A percentile compares a stretch with the other conserved stretches of the same genome.
Conservation (phyloP, 2,888 invertebrate genomes). For the Sphinx pinastri region DNA sequence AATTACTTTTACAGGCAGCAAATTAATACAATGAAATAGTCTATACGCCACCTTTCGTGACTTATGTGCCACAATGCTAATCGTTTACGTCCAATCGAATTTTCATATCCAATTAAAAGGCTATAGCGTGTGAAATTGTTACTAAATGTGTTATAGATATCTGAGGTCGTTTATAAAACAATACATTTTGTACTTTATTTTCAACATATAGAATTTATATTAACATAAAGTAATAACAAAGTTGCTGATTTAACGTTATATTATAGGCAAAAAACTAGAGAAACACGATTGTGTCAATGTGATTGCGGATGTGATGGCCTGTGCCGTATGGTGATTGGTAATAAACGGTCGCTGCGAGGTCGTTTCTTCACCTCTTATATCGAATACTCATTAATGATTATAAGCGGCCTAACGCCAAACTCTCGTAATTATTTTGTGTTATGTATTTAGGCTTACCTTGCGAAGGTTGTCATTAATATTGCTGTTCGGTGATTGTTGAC, state of each 20-base stretch:
- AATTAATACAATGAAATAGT: slow-evolving; percentile 23
- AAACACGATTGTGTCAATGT: slow-evolving; percentile 55
- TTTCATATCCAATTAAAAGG: slow-evolving; percentile 30
- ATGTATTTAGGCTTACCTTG: background rate
- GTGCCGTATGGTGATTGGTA: slow-evolving; percentile 59
- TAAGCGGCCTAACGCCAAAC: background rate
- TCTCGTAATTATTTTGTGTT: background rate
- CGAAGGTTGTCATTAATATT: no score
- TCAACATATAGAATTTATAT: background rate
- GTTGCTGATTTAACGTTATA: slow-evolving; percentile 44
- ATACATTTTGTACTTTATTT: slow-evolving; percentile 22
- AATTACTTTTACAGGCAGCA: slow-evolving; percentile 18
- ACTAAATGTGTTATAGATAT: slow-evolving; percentile 25
- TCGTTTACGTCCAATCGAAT: slow-evolving; percentile 25
- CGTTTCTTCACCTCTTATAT: slow-evolving; percentile 66
- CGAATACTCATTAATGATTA: background rate
- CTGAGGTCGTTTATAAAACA: slow-evolving; percentile 28
- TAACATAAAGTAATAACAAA: slow-evolving; percentile 3
- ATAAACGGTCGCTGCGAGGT: slow-evolving; percentile 64
- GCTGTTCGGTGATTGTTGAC: no score
- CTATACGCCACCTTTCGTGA: slow-evolving; percentile 20
- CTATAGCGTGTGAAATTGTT: slow-evolving; percentile 30
- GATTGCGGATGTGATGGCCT: slow-evolving; percentile 62
- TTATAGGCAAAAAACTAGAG: slow-evolving; percentile 53
- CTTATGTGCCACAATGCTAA: slow-evolving; percentile 26